Evolutionary conservation across 2,113 vertebrate species (phyloP).

Genomic region (Equus przewalskii): DNA sequence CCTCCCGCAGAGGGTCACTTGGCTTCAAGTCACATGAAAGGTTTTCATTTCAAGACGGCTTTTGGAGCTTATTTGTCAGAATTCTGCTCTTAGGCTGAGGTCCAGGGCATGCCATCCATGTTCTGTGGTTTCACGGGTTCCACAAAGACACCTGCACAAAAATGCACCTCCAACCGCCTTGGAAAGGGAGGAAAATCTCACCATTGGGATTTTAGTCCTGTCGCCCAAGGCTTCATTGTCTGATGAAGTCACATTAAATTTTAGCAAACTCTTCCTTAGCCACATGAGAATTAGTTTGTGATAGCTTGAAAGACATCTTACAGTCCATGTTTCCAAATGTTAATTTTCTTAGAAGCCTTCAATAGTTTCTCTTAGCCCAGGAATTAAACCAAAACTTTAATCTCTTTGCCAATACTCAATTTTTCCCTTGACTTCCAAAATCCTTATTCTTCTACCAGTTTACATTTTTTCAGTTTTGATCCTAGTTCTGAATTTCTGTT

Average conservation of each 20-base stretch:
- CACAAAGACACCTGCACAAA: background rate
- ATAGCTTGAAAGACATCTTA: background rate
- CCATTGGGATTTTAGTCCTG: too few relatives aligned
- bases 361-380: background rate
- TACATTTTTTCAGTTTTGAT: too few relatives aligned
- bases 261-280: background rate
- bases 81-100: background rate
- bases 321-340: background rate
- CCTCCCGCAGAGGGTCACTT: background rate
- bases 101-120: background rate
- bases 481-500: background rate
- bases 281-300: too few relatives aligned
- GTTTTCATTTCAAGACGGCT: background rate
- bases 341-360: background rate
- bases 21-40: background rate
- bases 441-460: background rate
- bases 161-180: background rate
- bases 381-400: background rate
- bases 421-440: background rate
- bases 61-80: background rate
- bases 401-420: background rate
- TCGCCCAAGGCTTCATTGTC: background rate
- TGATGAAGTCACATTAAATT: background rate
- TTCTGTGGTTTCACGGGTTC: background rate
- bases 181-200: background rate